Conservation (phyloP, 2,888 invertebrate species). For the Agapostemon virescens region DNA sequence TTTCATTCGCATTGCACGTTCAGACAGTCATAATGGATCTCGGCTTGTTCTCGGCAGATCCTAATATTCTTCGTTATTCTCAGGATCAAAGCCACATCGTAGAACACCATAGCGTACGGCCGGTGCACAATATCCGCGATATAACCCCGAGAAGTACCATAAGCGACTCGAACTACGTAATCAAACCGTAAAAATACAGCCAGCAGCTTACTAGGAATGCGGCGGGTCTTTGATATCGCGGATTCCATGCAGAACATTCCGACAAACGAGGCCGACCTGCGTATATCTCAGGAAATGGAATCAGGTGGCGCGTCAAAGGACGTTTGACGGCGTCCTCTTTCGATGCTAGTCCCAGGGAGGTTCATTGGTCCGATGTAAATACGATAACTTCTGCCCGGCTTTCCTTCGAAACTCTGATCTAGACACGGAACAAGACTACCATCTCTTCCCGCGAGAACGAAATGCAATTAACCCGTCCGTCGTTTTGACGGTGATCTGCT, state of each 20-base stretch:
- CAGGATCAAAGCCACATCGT: not conserved
- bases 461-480: slow-evolving; percentile 57
- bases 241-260: slow-evolving; percentile 26
- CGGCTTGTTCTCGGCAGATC: not conserved
- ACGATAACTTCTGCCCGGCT: slow-evolving; percentile 22
- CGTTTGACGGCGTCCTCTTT: slow-evolving; percentile 34
- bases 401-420: slow-evolving; percentile 21
- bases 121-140: not conserved
- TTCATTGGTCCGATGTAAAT: slow-evolving; percentile 55
- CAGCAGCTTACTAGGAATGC: slow-evolving; percentile 14
- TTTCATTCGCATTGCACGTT: too few relatives aligned
- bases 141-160: slow-evolving; percentile 12
- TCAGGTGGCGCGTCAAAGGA: slow-evolving; percentile 42
- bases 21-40: too few relatives aligned
- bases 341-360: slow-evolving; percentile 35
- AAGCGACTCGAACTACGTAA: slow-evolving; percentile 7
- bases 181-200: slow-evolving; percentile 35
- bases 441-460: slow-evolving; percentile 30
- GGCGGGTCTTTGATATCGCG: slow-evolving; percentile 39
- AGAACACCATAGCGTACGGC: not conserved
- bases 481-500: slow-evolving; percentile 1
- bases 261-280: slow-evolving; percentile 18
- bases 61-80: not conserved
- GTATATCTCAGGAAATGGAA: slow-evolving; percentile 39
- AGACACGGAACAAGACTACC: slow-evolving; percentile 32